phyloP scores from a whole-genome alignment of 1,140 invertebrate species.

The Coelopa frigida region DNA sequence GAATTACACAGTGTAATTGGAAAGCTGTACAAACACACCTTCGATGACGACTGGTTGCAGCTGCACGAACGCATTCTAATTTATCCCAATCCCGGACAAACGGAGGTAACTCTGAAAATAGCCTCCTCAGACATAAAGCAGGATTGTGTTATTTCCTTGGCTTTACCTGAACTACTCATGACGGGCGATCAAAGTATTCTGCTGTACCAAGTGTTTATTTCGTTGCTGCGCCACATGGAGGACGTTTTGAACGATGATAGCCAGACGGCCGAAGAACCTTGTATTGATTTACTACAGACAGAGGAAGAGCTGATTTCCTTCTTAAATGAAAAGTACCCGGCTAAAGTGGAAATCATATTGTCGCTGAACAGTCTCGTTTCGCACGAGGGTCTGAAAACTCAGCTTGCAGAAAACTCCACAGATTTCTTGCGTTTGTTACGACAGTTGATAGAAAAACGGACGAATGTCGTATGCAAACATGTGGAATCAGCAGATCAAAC shows the following conservation, averaged over 20 bases:
- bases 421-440: slow-evolving; percentile 23
- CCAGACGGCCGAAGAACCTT: not conserved
- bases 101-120: slow-evolving; percentile 17
- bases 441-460: slow-evolving; percentile 16
- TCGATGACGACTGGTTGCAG: slow-evolving; percentile 11
- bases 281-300: slow-evolving; percentile 22
- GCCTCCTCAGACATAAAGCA: slow-evolving; percentile 11
- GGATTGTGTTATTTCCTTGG: slow-evolving; percentile 13
- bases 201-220: slow-evolving; percentile 29
- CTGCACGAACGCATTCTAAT: slow-evolving; percentile 23
- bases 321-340: slow-evolving; percentile 26
- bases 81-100: not conserved
- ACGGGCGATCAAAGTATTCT: slow-evolving; percentile 21
- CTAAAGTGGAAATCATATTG: slow-evolving; percentile 29
- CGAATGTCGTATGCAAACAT: not conserved
- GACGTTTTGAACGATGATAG: not conserved
- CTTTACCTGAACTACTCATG: slow-evolving; percentile 19
- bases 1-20: slow-evolving; percentile 19
- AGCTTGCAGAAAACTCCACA: slow-evolving; percentile 24
- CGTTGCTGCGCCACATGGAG: slow-evolving; percentile 19
- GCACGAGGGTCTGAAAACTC: slow-evolving; percentile 26
- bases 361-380: slow-evolving; percentile 27
- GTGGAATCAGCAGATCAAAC: slow-evolving; percentile 21
- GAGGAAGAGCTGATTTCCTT: slow-evolving; percentile 29
- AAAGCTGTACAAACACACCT: slow-evolving; percentile 5